Percentiles rank a stretch among this genome's conserved stretches.
Evolutionary conservation across 2,797 vertebrate genomes (phyloP).

Genomic region (Hylomyscus alleni): DNA sequence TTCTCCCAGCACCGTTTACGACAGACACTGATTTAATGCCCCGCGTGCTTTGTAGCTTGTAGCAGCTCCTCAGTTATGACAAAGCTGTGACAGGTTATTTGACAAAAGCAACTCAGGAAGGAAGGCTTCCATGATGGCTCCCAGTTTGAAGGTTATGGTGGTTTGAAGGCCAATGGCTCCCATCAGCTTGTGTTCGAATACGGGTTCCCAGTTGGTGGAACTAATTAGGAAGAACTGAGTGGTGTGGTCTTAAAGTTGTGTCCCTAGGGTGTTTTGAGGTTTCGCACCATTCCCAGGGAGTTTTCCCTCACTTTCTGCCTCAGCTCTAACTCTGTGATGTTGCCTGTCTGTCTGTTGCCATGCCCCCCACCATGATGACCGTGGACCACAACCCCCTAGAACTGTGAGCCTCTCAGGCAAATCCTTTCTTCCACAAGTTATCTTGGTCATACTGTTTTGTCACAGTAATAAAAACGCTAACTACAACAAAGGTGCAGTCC

Average conservation of each 20-base stretch:
- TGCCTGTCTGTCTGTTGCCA: too few species aligned
- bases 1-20: neutral
- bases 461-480: neutral
- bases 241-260: neutral
- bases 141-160: neutral
- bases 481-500: neutral
- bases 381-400: neutral
- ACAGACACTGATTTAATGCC: neutral
- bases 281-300: neutral
- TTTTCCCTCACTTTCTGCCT: neutral
- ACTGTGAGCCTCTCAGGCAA: neutral
- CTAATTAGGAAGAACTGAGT: neutral
- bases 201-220: too few species aligned
- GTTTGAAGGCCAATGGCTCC: neutral
- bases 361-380: neutral
- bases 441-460: neutral
- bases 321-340: rapidly evolving
- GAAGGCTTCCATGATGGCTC: neutral
- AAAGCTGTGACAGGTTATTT: too few species aligned
- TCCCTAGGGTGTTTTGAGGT: too few species aligned
- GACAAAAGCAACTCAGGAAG: neutral
- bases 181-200: too few species aligned
- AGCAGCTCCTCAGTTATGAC: neutral
- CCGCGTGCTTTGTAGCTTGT: neutral
- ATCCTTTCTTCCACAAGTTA: neutral